phyloP scores from a whole-genome alignment of 2,113 vertebrate genomes.

The Phylloscopus whistleri region DNA sequence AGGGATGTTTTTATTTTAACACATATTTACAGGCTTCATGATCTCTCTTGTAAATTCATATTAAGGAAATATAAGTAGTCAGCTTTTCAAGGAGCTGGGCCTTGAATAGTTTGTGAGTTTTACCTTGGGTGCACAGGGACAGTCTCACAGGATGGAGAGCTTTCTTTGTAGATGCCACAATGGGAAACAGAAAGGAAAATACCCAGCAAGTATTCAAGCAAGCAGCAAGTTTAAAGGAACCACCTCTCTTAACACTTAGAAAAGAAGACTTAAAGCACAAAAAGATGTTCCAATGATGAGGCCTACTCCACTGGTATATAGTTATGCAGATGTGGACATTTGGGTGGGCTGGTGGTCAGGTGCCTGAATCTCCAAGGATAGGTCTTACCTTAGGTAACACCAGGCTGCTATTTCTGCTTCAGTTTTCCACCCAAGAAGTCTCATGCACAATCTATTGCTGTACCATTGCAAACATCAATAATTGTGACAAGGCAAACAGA shows the following conservation, averaged over 20 bases:
- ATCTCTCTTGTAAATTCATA: slow-evolving; percentile 48
- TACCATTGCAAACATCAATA: neutral
- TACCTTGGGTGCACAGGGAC: neutral
- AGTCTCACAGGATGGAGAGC: neutral
- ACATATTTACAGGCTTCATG: slow-evolving; percentile 28
- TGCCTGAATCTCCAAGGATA: neutral
- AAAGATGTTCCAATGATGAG: neutral
- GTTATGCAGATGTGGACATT: neutral
- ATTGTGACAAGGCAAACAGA: neutral
- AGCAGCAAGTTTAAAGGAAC: neutral
- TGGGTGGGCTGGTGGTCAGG: neutral
- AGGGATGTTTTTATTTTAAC: slow-evolving; percentile 29
- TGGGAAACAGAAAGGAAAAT: neutral
- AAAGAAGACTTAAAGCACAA: neutral
- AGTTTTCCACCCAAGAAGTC: neutral
- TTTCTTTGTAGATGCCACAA: neutral
- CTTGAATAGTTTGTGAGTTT: neutral
- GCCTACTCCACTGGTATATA: neutral
- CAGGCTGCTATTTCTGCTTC: neutral
- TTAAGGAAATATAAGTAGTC: slow-evolving; percentile 10
- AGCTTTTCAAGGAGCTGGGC: neutral
- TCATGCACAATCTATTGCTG: neutral
- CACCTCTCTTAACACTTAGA: neutral
- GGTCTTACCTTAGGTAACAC: neutral
- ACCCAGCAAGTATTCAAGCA: neutral